Base-by-base conservation (phyloP, 2,888 invertebrate genomes). In the Chaetogeoica ovagalla region DNA sequence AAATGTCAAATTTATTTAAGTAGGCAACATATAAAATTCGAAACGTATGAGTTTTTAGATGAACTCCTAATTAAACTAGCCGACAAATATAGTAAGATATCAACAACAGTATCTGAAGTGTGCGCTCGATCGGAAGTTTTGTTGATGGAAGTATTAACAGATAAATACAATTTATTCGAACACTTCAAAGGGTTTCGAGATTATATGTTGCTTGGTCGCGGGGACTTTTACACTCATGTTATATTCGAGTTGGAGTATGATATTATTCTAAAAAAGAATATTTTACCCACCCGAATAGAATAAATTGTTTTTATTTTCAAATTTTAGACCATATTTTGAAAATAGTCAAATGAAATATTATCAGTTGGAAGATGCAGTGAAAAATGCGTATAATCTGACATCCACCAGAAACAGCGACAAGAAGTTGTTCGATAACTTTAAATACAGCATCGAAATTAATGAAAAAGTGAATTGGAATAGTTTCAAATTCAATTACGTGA, bases 161-260 rank as follows among this genome's bases (percentile, higher is more conserved):
- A 13, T n/a, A 39, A 76, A 9, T 76, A 68, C 21, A 21, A 60
- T 30, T 19, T 69, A 60, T 69, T 69, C 23, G 9, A 43, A 30
- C 48, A 60, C n/a, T 52, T 76, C 37, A 59, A 76, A 69, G 76
- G 76, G 17, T 43, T 69, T 17, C 43, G 60, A 19, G 60, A 69
- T 48, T 69, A 76, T n/a, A 52, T 76, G 76, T 30, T 76, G n/a
- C 39, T 76, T 21, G 69, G 76, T 9, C 59, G 68, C 2, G 60
- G 52, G 7, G 76, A 76, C 11, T 76, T 76, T 52, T 76, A 76
- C 30, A 2, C 59, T 6, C 37, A 69, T n/a, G n/a, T 69, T 2
- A 30, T 76, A 17, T 48, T 15, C 48, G 4, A 69, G 48, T 69
- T 69, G 9, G 69, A 76, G 66, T 73, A 63, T 8, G 52, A 37